Evolutionary conservation across 2,888 invertebrate genomes (phyloP).

Genomic region (Macrosoma leucophasiata): DNA sequence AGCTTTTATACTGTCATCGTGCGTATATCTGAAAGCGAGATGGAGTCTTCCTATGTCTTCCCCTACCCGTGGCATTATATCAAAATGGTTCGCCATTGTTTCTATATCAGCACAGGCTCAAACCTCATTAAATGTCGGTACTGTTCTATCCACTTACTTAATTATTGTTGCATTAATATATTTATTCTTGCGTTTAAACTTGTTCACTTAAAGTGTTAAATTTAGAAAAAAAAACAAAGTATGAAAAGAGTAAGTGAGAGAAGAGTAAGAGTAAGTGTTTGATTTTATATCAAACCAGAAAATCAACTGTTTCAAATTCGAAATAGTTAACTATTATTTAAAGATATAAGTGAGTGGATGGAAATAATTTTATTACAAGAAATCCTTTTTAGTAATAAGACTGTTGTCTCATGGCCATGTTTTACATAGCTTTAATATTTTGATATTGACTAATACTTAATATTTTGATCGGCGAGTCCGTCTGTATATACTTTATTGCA

Average conservation of each 20-base stretch:
- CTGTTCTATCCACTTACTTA: too few relatives aligned
- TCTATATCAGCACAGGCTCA: slow-evolving; percentile 34
- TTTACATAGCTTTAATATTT: slow-evolving; percentile 67
- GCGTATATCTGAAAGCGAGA: slow-evolving; percentile 33
- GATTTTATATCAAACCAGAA: too few relatives aligned
- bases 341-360: too few relatives aligned
- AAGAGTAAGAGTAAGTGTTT: too few relatives aligned
- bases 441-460: slow-evolving; percentile 49
- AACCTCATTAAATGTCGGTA: slow-evolving; percentile 32
- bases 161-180: too few relatives aligned
- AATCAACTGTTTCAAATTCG: slow-evolving; percentile 1
- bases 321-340: slow-evolving; percentile 4
- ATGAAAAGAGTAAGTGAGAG: too few relatives aligned
- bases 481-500: slow-evolving; percentile 50
- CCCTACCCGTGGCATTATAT: slow-evolving; percentile 35
- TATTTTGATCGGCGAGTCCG: slow-evolving; percentile 36
- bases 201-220: too few relatives aligned
- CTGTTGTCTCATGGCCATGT: slow-evolving; percentile 65
- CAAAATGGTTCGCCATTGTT: slow-evolving; percentile 33
- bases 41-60: slow-evolving; percentile 70
- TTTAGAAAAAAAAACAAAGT: too few relatives aligned
- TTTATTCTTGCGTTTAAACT: too few relatives aligned
- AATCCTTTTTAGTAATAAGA: slow-evolving; percentile 45
- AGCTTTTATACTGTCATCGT: slow-evolving; percentile 35
- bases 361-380: slow-evolving; percentile 25